A percentile compares a stretch with the other conserved stretches of the same genome.
phyloP scores from a whole-genome alignment of 2,113 vertebrate species.

The Apus apus region DNA sequence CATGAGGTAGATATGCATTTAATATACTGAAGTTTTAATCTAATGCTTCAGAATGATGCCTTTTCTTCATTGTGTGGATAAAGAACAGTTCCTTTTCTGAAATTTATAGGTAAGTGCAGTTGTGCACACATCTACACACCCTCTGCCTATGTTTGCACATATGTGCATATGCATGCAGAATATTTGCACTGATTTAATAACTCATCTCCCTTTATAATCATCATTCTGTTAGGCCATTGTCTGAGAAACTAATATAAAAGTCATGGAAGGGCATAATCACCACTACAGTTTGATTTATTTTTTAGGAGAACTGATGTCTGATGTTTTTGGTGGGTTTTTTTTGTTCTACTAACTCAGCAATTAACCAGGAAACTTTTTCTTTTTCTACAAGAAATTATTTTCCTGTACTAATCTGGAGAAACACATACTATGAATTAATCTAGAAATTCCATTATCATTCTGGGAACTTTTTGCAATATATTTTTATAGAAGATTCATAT shows the following conservation, averaged over 20 bases:
- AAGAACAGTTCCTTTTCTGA: constrained; percentile 55
- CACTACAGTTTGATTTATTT: background rate
- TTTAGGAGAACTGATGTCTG: background rate
- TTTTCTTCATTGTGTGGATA: constrained; percentile 62
- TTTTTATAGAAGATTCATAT: background rate
- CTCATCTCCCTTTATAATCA: background rate
- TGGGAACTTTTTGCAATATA: background rate
- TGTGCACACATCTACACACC: constrained; percentile 37
- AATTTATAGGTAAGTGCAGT: constrained; percentile 55
- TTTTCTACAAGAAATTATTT: background rate
- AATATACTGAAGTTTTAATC: constrained; percentile 57
- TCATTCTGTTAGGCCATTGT: background rate
- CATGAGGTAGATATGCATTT: background rate
- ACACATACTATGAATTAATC: background rate
- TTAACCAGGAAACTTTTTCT: background rate
- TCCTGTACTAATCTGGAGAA: background rate
- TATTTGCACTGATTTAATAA: constrained; percentile 36
- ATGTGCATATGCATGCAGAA: constrained; percentile 28
- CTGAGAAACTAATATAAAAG: background rate
- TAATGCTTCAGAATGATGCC: constrained; percentile 60
- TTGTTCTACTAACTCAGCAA: background rate
- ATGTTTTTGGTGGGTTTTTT: background rate
- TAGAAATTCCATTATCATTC: background rate
- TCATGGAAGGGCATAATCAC: constrained; percentile 27
- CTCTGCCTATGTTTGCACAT: constrained; percentile 25